Percentiles rank a stretch among this genome's conserved stretches.
Conservation (phyloP, 2,113 vertebrate species). For the Paratilapia polleni region DNA sequence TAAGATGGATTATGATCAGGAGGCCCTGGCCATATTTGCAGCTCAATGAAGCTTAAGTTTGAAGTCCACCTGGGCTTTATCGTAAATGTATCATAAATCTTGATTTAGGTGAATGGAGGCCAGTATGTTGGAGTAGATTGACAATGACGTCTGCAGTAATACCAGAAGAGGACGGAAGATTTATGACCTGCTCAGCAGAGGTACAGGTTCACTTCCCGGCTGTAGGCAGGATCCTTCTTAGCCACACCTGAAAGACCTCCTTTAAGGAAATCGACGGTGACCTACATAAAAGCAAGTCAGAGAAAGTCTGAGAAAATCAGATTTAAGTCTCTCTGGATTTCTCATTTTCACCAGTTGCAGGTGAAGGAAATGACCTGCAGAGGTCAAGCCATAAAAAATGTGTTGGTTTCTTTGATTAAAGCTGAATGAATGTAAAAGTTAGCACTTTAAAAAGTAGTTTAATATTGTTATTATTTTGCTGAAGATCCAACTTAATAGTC, state of each 20-base stretch:
- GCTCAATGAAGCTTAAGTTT: conserved; percentile 47
- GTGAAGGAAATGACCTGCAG: conserved; percentile 40
- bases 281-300: conserved; percentile 44
- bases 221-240: conserved; percentile 7
- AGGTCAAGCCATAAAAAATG: conserved; percentile 1
- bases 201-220: conserved; percentile 29
- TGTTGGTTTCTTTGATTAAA: conserved; percentile 1
- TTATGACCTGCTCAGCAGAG: conserved; percentile 56
- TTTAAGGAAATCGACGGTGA: conserved; percentile 40
- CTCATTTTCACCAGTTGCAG: conserved; percentile 45
- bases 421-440: conserved; percentile 9
- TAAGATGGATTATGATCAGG: conserved; percentile 44
- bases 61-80: conserved; percentile 61
- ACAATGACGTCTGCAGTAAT: conserved; percentile 51
- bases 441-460: not conserved
- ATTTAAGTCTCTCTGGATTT: conserved; percentile 38
- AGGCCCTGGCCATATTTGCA: conserved; percentile 42
- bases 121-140: conserved; percentile 66
- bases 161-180: conserved; percentile 31
- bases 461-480: too few species aligned
- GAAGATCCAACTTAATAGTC: not conserved
- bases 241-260: conserved; percentile 51
- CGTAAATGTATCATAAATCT: conserved; percentile 70
- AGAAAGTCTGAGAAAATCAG: conserved; percentile 31
- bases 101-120: conserved; percentile 56